phyloP scores from a whole-genome alignment of 1,140 invertebrate genomes.

The Diachasma alloeum region DNA sequence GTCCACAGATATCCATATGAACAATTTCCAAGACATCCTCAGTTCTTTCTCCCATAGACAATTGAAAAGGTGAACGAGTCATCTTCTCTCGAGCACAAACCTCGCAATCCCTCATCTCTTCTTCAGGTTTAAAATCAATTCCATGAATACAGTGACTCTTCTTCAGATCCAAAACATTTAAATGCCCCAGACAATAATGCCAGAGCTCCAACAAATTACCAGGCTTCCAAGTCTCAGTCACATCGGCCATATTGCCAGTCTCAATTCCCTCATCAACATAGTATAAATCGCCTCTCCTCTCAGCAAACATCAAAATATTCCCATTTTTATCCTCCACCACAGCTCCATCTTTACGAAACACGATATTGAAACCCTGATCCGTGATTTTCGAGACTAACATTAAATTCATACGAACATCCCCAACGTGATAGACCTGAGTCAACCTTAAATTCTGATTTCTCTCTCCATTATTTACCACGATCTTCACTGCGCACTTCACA shows the following conservation, averaged over 20 bases:
- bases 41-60: background rate
- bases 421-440: background rate
- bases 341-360: background rate
- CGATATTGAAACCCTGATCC: background rate
- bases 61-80: conserved; percentile 6
- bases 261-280: background rate
- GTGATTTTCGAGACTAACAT: background rate
- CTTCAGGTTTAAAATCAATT: too few species aligned
- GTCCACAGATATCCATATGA: conserved; percentile 16
- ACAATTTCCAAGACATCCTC: conserved; percentile 11
- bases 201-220: background rate
- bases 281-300: background rate
- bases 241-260: background rate
- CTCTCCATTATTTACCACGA: background rate
- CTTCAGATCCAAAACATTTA: conserved; percentile 16
- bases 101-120: conserved; percentile 3
- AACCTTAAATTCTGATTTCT: background rate
- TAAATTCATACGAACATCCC: background rate
- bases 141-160: too few species aligned
- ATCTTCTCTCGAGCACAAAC: conserved; percentile 15
- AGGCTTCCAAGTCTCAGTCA: background rate
- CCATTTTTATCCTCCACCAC: background rate
- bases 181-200: too few species aligned
- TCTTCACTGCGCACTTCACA: too few species aligned
- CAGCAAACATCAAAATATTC: background rate